These are phyloP conservation scores for Ormyrus labotus DNA, from an alignment of 2,888 invertebrate species.

Conservation along the genomic window DNA sequence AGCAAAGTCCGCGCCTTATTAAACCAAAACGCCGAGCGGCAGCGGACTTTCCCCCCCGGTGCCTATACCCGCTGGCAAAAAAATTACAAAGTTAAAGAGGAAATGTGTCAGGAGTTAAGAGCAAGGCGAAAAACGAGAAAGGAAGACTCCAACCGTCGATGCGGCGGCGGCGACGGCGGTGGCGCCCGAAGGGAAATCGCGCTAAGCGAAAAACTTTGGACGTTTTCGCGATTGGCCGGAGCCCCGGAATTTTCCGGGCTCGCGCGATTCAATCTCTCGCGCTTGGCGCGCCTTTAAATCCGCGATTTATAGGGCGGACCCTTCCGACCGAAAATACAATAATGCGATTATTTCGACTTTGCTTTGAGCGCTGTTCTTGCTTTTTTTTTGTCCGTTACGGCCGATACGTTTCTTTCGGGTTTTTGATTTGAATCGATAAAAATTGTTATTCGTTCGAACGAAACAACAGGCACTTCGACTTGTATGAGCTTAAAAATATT, in stretches of 20 bases:
- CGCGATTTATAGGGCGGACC: slow-evolving; percentile 39
- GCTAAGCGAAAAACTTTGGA: slow-evolving; percentile 55
- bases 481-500: slow-evolving; percentile 16
- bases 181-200: slow-evolving; percentile 48
- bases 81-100: slow-evolving; percentile 40
- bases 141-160: neutral
- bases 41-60: too few relatives aligned
- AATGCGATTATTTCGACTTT: slow-evolving; percentile 27
- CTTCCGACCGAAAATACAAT: slow-evolving; percentile 19
- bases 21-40: too few relatives aligned
- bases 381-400: neutral
- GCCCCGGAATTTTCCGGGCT: slow-evolving; percentile 23
- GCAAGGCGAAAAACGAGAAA: slow-evolving; percentile 5
- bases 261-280: slow-evolving; percentile 36
- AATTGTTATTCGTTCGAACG: neutral
- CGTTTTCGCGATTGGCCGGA: slow-evolving; percentile 50
- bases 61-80: neutral
- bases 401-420: neutral
- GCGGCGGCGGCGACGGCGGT: neutral
- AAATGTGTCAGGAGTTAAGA: slow-evolving; percentile 19
- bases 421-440: neutral
- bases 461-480: neutral
- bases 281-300: slow-evolving; percentile 9
- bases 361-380: neutral
- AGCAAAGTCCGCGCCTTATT: too few relatives aligned